These are phyloP conservation scores for Luperina testacea DNA, from an alignment of 2,888 invertebrate species.

Conservation along the genomic window DNA sequence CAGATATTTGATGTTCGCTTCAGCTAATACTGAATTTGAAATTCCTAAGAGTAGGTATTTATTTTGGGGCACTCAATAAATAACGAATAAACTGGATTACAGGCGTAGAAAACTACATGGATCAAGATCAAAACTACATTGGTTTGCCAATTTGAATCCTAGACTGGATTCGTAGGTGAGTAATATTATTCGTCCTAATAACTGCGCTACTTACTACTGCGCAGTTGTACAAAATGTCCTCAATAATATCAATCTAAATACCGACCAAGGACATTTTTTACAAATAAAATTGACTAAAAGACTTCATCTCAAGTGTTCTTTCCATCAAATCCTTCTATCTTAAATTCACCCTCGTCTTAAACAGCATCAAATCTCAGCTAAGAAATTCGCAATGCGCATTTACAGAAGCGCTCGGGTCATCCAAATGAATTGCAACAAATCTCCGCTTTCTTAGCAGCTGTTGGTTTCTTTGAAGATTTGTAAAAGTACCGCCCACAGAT, in stretches of 20 bases:
- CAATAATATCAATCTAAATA: too few species aligned
- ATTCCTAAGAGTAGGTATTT: not conserved
- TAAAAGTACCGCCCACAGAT: constrained; percentile 42
- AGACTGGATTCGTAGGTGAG: not conserved
- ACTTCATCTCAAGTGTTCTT: not conserved
- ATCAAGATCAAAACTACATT: not conserved
- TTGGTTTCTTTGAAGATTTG: constrained; percentile 48
- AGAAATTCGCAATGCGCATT: constrained; percentile 49
- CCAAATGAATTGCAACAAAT: constrained; percentile 59
- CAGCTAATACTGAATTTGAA: not conserved
- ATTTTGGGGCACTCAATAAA: not conserved
- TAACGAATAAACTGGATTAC: not conserved
- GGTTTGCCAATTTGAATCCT: not conserved
- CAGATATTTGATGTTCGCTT: not conserved
- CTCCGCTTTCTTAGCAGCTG: constrained; percentile 47
- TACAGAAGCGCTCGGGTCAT: constrained; percentile 47
- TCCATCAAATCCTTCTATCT: not conserved
- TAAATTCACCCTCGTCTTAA: constrained; percentile 21
- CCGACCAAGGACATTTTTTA: not conserved
- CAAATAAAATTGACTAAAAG: not conserved
- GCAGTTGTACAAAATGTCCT: too few species aligned
- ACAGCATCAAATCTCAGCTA: constrained; percentile 34
- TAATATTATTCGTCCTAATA: not conserved
- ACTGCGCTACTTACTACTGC: too few species aligned
- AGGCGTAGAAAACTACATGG: not conserved